phyloP scores from a whole-genome alignment of 2,113 vertebrate species.

The Lepus americanus region DNA sequence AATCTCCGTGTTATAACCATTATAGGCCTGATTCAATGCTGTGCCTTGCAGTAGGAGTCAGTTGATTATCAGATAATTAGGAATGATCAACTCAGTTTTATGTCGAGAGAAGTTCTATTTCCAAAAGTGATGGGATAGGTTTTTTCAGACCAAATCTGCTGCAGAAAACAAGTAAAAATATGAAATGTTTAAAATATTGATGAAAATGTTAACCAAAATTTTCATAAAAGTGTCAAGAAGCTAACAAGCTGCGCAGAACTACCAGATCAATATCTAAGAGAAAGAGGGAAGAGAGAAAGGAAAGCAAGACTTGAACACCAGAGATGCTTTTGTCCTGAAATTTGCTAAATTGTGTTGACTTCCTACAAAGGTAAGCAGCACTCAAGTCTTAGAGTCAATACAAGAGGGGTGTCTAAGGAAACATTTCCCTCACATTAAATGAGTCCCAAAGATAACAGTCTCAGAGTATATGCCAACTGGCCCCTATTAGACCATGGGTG shows the following conservation, averaged over 20 bases:
- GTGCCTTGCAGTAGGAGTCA: background rate
- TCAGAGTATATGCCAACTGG: background rate
- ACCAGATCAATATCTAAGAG: background rate
- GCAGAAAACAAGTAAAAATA: constrained; percentile 17
- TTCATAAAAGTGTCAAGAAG: background rate
- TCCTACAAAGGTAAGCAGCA: background rate
- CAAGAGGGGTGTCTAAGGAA: background rate
- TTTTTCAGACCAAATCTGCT: constrained; percentile 40
- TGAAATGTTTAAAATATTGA: background rate
- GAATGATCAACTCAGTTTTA: background rate
- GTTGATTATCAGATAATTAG: background rate
- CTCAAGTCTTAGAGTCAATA: background rate
- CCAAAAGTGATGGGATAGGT: background rate
- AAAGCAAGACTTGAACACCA: constrained; percentile 3
- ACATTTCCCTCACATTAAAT: background rate
- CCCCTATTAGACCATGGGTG: background rate
- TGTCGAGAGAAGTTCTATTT: constrained; percentile 44
- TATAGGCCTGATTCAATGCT: background rate
- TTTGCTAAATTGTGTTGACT: background rate
- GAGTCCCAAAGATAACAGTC: background rate
- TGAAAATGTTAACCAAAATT: background rate
- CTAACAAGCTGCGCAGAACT: background rate
- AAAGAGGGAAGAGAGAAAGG: background rate
- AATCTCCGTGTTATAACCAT: background rate
- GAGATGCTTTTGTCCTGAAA: background rate